A percentile compares a stretch with the other conserved stretches of the same genome.
These are phyloP conservation scores for Kuschelorhynchus macadamiae DNA, from an alignment of 2,888 invertebrate species.

Conservation along the genomic window DNA sequence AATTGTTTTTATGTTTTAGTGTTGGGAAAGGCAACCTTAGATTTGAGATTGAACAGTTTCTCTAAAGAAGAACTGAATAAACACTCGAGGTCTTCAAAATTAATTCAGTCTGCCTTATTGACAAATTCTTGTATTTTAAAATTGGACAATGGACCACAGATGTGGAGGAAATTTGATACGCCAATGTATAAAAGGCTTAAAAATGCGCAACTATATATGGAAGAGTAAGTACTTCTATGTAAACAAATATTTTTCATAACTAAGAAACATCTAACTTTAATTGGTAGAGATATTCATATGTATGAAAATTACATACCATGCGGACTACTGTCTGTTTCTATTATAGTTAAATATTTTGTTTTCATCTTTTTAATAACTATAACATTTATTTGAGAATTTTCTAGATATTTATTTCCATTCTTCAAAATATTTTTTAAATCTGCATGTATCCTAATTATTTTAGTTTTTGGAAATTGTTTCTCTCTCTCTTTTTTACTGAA, in stretches of 20 bases:
- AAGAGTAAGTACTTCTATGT: constrained; percentile 69
- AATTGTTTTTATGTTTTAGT: constrained; percentile 71
- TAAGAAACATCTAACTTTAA: background rate
- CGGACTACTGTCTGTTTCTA: no score
- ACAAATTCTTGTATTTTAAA: constrained; percentile 80
- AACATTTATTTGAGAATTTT: no score
- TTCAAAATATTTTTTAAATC: no score
- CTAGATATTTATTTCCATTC: no score
- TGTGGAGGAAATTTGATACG: constrained; percentile 83
- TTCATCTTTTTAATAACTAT: no score
- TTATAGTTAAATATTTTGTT: no score
- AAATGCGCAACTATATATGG: constrained; percentile 80
- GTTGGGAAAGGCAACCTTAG: constrained; percentile 80
- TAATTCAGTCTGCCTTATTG: constrained; percentile 80
- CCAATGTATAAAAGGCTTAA: constrained; percentile 79
- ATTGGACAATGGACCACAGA: constrained; percentile 78
- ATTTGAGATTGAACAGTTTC: constrained; percentile 79
- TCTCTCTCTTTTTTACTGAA: no score
- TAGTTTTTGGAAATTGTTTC: no score
- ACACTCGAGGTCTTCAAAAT: constrained; percentile 76
- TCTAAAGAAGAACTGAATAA: constrained; percentile 72
- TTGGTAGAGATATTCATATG: background rate
- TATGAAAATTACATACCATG: no score
- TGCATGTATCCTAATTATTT: no score
- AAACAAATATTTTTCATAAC: no score